These are phyloP conservation scores for Heteropelma amictum DNA, from an alignment of 2,888 invertebrate species.

Conservation along the genomic window DNA sequence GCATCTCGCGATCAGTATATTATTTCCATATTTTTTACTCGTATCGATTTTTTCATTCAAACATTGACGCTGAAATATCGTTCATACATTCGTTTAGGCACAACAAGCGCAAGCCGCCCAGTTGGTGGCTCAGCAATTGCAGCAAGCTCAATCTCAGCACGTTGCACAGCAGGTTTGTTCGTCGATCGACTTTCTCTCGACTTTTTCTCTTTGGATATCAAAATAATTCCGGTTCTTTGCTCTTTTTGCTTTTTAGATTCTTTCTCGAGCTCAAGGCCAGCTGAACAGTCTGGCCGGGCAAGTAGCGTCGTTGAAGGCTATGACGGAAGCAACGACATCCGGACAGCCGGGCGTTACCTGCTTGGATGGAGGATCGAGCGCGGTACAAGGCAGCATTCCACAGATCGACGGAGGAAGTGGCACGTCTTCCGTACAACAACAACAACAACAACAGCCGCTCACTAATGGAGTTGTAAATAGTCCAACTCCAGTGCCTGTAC, in stretches of 20 bases:
- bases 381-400: slow-evolving; percentile 53
- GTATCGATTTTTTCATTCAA: too few species aligned
- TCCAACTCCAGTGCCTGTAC: slow-evolving; percentile 67
- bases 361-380: slow-evolving; percentile 44
- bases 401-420: slow-evolving; percentile 64
- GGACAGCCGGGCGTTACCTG: slow-evolving; percentile 62
- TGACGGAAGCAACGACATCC: slow-evolving; percentile 69
- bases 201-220: too few species aligned
- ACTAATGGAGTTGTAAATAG: slow-evolving; percentile 69
- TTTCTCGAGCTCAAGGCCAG: slow-evolving; percentile 75
- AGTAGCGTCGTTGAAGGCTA: slow-evolving; percentile 69
- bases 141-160: slow-evolving; percentile 75
- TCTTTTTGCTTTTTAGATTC: slow-evolving; percentile 65
- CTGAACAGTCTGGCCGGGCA: slow-evolving; percentile 71
- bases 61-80: too few species aligned
- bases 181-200: too few species aligned
- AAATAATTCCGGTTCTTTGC: too few species aligned
- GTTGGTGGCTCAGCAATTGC: slow-evolving; percentile 73
- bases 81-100: slow-evolving; percentile 61
- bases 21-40: too few species aligned
- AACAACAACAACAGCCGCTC: slow-evolving; percentile 60
- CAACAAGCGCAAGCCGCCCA: slow-evolving; percentile 73
- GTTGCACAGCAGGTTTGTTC: slow-evolving; percentile 73
- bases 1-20: too few species aligned
- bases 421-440: slow-evolving; percentile 60